Base-by-base conservation (phyloP, 2,797 vertebrate species). In the Eulemur albifrons region DNA sequence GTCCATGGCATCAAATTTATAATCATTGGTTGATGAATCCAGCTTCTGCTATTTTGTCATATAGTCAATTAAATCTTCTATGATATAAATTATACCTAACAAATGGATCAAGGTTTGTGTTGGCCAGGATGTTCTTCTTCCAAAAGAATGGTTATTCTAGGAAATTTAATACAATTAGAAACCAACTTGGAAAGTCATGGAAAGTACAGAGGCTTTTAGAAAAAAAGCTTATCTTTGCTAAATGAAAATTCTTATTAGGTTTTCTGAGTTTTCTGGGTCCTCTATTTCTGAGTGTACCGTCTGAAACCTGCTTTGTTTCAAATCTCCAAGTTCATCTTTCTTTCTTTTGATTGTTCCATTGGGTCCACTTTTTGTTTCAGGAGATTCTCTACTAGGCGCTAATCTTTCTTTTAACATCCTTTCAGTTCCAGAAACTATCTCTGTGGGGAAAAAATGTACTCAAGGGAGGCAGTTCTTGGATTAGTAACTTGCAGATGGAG, bases 401-500 rank as follows among this genome's bases (percentile, higher is more conserved):
- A 95, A 97, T 93, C 88, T 96, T 82, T 95, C 65, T 85, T 97
- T 96, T 96, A 96, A 96, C 95, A 93, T 90, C 76, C 61, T 93
- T 96, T 92, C 85, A 81, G 63, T 97, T 91, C 84, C 75, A 84
- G 83, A 85, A 97, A 97, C 87, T 96, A 25, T 91, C 93, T 95
- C 91, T 72, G 52, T 94, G 80, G 91, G 52, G 50, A 88, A 87
- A 70, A 94, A 45, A 89, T 79, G 94, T 54, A 63, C 95, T 96
- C 93, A 91, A 35, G 96, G 91, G 97, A 97, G 57, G 90, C 23
- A 25, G 90, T 96, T 96, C 86, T 89, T 97, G 95, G 95, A 88
- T 97, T 96, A 97, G 94, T 97, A 93, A 91, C 45, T 97, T 95
- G 87, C 75, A 89, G 91, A 96, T 97, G 96, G 86, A 96, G 95